Base-by-base conservation (phyloP, 2,113 vertebrate genomes). In the Hippocampus mohnikei region DNA sequence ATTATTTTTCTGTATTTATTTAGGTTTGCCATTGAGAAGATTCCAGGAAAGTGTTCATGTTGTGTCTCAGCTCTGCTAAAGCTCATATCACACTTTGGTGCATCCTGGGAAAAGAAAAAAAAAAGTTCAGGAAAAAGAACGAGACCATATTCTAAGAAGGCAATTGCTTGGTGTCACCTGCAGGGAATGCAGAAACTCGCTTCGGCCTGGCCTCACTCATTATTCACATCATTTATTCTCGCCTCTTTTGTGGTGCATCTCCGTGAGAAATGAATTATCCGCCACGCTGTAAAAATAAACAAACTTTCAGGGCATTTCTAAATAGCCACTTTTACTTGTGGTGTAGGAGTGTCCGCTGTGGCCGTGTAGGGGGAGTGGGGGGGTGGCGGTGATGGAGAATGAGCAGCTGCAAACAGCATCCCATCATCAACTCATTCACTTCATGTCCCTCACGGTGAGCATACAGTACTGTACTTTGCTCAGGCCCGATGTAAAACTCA, bases 1-100 rank as follows among this genome's bases (percentile, higher is more conserved):
- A 90, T 89, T 88, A 86, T 86, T 88, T 81, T 84, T 80, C 8
- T 56, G 40, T 68, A 53, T 68, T 53, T 68, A 68, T 68, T 68
- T 41, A 13, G 50, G 6, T 44, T 65, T 86, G 76, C 80, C 83
- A 81, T 82, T 84, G 76, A 87, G 75, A 87, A 84, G 76, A 82
- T 85, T 89, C 82, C 76, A 87, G 71, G 58, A 70, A 66, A 67
- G 72, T 63, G 37, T 78, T 76, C 40, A 13, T 81, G 77, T 82
- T 83, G 82, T 79, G 78, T 86, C 84, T 87, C 80, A 64, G 77
- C 77, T 52, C 1, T 15, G 66, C 70, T 77, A 15, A 50, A 71
- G 78, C 33, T 10, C 67, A 64, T 64, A 70, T 75, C 77, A 61
- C 78, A 81, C 67, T 68, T 76, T 48, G 55, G 56, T 75, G 65